These are phyloP conservation scores for Zosterops hypoxanthus DNA, from an alignment of 2,113 vertebrate genomes.

Conservation along the genomic window DNA sequence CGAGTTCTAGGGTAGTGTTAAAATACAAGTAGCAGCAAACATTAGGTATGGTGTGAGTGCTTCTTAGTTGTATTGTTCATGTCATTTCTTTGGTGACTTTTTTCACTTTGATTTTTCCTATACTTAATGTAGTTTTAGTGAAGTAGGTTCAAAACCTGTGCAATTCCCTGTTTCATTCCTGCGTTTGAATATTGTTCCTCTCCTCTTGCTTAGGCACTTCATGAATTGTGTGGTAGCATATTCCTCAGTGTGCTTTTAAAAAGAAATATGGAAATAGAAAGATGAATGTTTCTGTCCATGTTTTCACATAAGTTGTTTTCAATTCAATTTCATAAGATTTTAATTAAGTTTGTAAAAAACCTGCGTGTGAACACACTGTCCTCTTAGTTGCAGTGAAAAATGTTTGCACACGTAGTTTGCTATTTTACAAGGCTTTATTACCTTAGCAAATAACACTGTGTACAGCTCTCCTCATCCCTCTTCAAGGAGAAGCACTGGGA, in stretches of 20 bases:
- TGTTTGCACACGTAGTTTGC: accelerated
- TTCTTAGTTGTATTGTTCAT: not conserved
- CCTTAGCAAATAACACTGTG: accelerated
- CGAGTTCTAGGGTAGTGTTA: not conserved
- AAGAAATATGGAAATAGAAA: accelerated
- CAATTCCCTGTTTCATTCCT: accelerated
- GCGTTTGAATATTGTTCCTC: not conserved
- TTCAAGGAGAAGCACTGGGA: not conserved
- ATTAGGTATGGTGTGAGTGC: not conserved
- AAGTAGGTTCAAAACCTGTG: not conserved
- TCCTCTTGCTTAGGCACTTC: accelerated
- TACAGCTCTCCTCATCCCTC: accelerated
- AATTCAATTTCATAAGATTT: accelerated
- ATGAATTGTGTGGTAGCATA: accelerated
- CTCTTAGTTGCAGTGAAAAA: not conserved
- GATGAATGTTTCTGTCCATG: not conserved
- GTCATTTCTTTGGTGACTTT: accelerated
- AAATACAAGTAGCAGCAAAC: accelerated
- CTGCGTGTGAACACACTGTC: accelerated
- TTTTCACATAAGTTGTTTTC: not conserved
- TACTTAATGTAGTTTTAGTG: accelerated
- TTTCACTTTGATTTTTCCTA: accelerated
- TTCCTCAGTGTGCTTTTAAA: accelerated
- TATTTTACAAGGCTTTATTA: not conserved
- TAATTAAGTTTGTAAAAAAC: not conserved